Evolutionary conservation across 1,140 invertebrate genomes (phyloP), one percentile per base, ranked within the genome.

Genomic region (Drosophila sucinea): DNA sequence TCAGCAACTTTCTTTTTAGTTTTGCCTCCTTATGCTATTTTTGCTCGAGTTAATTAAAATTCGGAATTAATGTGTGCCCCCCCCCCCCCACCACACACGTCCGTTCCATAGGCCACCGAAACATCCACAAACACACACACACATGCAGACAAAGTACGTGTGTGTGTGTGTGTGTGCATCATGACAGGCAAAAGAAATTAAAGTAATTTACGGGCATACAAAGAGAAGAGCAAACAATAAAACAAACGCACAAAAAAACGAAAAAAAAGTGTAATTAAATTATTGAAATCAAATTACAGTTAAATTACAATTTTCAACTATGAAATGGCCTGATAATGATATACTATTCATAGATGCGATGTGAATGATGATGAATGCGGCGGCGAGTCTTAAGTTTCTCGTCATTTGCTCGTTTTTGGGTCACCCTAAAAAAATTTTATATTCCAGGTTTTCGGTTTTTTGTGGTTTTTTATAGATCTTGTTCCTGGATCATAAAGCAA

Each of bases 271-370:
- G 83, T 87, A 87, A 87, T 87, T 87, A 87, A 87, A 89, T 83
- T 89, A 87, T 87, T 87, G 84, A 89, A 87, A 89, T 87, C 83
- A 87, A 89, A 87, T 87, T 87, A 87, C 83, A 80, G 83, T 89
- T 89, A 80, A 79, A 86, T 77, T 86, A 73, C 72, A 74, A 74
- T 77, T 33, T 67, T 65, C 62, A 27, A 51, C 44, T 51, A 51
- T 51, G 25, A 51, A 35, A 75, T 67, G 60, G 65, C 29, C 23
- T 63, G 55, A 25, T n/a, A 11, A 8, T 55, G 55, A 25, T 30
- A 56, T 73, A 55, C 44, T 66, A 55, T 72, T 38, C 33, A 51
- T 32, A 29, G 44, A 47, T 47, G 41, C 17, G 17, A 47, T 23
- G 44, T 23, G 17, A 11, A 47, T 47, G 44, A 47, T 47, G 5